Base-by-base conservation (phyloP, 92 coral and sea anemone genomes). In the Micromussa lordhowensis region DNA sequence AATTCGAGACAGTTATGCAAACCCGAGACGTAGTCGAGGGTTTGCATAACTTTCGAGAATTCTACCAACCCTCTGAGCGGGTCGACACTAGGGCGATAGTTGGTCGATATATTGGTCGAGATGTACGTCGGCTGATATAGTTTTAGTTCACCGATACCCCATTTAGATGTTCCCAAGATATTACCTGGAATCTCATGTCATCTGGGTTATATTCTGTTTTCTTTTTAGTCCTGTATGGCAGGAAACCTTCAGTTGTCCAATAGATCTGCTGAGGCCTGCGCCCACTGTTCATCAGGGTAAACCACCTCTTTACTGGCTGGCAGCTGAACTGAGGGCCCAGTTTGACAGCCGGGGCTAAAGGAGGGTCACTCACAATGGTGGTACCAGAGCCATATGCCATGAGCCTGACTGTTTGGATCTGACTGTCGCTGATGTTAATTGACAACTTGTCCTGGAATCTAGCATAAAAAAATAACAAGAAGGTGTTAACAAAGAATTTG, bases 301-400 rank as follows among this genome's bases (percentile, higher is more conserved):
- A 98, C 87, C 75, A 82, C 78, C 95, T 92, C 38, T 92, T 89
- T 22, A 95, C 93, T 14, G 98, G 96, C 76, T 91, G 96, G 75
- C 97, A 95, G 88, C 99, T 98, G 91, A 98, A 98, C 92, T 94
- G 99, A 14, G 99, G 98, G 17, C 98, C 99, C 30, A 98, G 92
- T 66, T 85, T 88, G 54, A 98, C 98, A 12, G 98, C 86, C 24
- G 98, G 99, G 40, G 94, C 95, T 92, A 98, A 34, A 0, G 98
- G 98, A 7, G 99, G 99, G 15, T 98, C 99, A 72, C 98, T 92
- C 15, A 96, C 96, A 19, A 98, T 96, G 14, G 99, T 98, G 19
- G 99, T 96, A 24, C 99, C 99, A 68, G 94, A 83, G 14, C 99
- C 99, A 77, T 96, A 93, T 3, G 99, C 98, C 84, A 89, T 81